These are phyloP conservation scores for Heloderma charlesbogerti DNA, from an alignment of 2,113 vertebrate species.

Conservation along the genomic window DNA sequence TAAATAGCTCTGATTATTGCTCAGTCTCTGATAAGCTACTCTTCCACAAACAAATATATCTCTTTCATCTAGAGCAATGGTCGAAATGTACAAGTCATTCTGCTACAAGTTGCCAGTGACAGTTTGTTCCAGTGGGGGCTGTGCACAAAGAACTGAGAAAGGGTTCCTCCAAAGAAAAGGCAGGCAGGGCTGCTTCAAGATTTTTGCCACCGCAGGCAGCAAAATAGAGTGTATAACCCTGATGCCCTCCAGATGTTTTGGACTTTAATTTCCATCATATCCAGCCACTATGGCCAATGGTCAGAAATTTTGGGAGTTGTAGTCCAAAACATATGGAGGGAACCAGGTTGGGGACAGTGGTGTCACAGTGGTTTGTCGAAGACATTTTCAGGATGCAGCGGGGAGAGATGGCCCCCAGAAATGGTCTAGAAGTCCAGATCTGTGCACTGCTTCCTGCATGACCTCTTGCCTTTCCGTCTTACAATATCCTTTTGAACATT, in stretches of 20 bases:
- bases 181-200: not conserved
- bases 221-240: not conserved
- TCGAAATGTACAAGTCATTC: not conserved
- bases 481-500: too few species aligned
- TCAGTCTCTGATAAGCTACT: not conserved
- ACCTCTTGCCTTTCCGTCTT: not conserved
- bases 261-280: too few species aligned
- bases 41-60: not conserved
- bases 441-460: not conserved
- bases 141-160: not conserved
- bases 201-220: not conserved
- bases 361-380: not conserved
- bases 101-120: not conserved
- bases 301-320: too few species aligned
- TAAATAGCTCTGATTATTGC: not conserved
- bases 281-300: too few species aligned
- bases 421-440: not conserved
- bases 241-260: not conserved
- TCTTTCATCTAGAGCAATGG: not conserved
- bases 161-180: not conserved
- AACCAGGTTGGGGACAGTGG: too few species aligned
- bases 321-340: too few species aligned
- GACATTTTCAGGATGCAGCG: not conserved
- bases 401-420: too few species aligned
- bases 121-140: not conserved